Base-by-base conservation (phyloP, 2,797 vertebrate species). In the Lates japonicus region DNA sequence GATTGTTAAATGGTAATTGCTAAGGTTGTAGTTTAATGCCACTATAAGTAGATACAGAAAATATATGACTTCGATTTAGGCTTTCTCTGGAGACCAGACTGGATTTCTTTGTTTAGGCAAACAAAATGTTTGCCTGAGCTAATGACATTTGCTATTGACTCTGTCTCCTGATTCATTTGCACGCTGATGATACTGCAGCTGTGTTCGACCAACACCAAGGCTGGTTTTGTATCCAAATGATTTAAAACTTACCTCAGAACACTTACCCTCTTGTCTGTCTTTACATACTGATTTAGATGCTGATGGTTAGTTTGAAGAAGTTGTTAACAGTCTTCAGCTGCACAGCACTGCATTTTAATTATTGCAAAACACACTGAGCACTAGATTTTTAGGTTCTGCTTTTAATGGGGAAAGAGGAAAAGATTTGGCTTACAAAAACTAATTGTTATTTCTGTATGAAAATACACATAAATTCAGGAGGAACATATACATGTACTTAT, bases 51-150 rank as follows among this genome's bases (percentile, higher is more conserved):
- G 48, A 49, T 10, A 11, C 8, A 10, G 48, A 20, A n/a, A n/a
- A n/a, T n/a, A 20, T n/a, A 46, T 6, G 5, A 7, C 16, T 46
- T 46, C 6, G 35, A n/a, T 22, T 64, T 25, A 0, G 2, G 0
- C n/a, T 14, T 17, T 54, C 33, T 71, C 66, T 46, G 44, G 51
- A 76, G 55, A n/a, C 55, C 39, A 44, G 74, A 58, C 58, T 59
- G 57, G 72, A 44, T 78, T 65, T 76, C 77, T 82, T 81, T 86
- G 85, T 70, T 71, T 37, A 76, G 78, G 60, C 78, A 66, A 79
- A 77, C 73, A 3, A 54, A 55, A 57, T 83, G 77, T 91, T 89
- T 91, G 88, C 81, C 71, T 66, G 77, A 58, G 74, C 66, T 90
- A 83, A 91, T 87, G 68, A 62, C 66, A 6, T 86, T 51, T 59